Percentiles rank a stretch among this genome's conserved stretches.
Evolutionary conservation across 2,888 invertebrate species (phyloP).

Genomic region (Teinopalpus imperialis): DNA sequence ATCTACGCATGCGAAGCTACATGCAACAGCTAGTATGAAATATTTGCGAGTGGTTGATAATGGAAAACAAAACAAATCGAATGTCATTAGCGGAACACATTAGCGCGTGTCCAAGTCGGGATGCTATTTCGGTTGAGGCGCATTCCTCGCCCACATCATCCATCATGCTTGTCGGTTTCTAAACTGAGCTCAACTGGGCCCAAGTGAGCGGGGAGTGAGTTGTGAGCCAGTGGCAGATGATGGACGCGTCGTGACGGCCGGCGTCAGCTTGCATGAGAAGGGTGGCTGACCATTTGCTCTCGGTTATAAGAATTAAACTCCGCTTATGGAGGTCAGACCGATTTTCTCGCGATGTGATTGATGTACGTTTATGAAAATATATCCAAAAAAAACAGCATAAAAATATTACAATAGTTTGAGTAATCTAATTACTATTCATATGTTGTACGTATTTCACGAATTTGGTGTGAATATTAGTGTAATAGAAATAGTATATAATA

Average conservation of each 20-base stretch:
- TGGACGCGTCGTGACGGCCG: conserved; percentile 62
- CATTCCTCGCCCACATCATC: conserved; percentile 36
- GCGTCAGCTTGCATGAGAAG: conserved; percentile 44
- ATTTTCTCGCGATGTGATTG: conserved; percentile 15
- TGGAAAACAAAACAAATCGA: conserved; percentile 38
- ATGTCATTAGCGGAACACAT: conserved; percentile 29
- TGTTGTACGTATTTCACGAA: too few species aligned
- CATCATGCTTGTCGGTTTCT: conserved; percentile 69
- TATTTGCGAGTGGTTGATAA: conserved; percentile 38
- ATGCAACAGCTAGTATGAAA: conserved; percentile 37
- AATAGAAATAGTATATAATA: too few species aligned
- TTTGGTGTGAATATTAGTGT: too few species aligned
- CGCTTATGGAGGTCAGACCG: conserved; percentile 23
- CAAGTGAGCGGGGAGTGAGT: conserved; percentile 34
- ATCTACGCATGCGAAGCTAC: too few species aligned
- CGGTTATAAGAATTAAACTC: conserved; percentile 34
- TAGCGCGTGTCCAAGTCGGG: conserved; percentile 29
- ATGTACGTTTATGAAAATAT: conserved; percentile 8
- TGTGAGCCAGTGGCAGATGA: conserved; percentile 67
- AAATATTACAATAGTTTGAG: too few species aligned
- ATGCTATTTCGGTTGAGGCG: conserved; percentile 33
- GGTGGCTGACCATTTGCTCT: conserved; percentile 49
- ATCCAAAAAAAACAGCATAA: not conserved
- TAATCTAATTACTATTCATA: too few species aligned
- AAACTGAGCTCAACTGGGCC: conserved; percentile 65